These are phyloP conservation scores for Ambastaia sidthimunki DNA, from an alignment of 2,797 vertebrate genomes.

Conservation along the genomic window DNA sequence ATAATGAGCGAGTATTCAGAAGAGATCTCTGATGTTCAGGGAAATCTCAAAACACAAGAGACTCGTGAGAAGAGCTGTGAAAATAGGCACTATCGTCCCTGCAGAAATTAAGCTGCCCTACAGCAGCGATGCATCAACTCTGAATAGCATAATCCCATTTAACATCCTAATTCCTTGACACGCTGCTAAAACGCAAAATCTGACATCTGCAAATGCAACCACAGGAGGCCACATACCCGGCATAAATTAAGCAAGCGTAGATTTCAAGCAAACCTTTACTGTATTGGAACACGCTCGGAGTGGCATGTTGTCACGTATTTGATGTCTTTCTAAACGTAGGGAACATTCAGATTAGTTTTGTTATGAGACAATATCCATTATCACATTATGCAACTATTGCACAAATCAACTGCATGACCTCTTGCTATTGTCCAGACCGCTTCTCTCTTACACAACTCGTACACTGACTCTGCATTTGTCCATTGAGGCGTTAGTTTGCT, in stretches of 20 bases:
- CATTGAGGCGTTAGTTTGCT: neutral
- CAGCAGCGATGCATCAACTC: slow-evolving; percentile 17
- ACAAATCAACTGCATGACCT: slow-evolving; percentile 36
- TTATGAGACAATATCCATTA: slow-evolving; percentile 13
- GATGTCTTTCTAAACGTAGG: neutral
- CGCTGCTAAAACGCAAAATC: slow-evolving; percentile 13
- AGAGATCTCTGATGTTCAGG: slow-evolving; percentile 9
- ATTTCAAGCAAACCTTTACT: slow-evolving; percentile 11
- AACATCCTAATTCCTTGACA: slow-evolving; percentile 28
- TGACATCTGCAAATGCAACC: slow-evolving; percentile 12
- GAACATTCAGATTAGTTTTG: slow-evolving; percentile 33
- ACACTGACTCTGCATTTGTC: slow-evolving; percentile 29
- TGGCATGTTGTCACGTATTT: neutral
- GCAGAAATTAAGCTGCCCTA: slow-evolving; percentile 4
- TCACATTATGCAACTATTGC: slow-evolving; percentile 51
- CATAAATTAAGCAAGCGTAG: neutral
- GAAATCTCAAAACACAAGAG: slow-evolving; percentile 19
- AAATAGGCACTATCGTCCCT: neutral
- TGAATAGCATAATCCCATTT: slow-evolving; percentile 18
- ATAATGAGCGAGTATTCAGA: neutral
- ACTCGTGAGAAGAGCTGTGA: neutral
- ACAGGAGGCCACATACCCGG: slow-evolving; percentile 2
- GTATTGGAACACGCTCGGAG: neutral
- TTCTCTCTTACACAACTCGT: slow-evolving; percentile 14
- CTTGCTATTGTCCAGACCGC: slow-evolving; percentile 8